Evolutionary conservation across 1,140 invertebrate genomes (phyloP).

Genomic region (Theocolax elegans): DNA sequence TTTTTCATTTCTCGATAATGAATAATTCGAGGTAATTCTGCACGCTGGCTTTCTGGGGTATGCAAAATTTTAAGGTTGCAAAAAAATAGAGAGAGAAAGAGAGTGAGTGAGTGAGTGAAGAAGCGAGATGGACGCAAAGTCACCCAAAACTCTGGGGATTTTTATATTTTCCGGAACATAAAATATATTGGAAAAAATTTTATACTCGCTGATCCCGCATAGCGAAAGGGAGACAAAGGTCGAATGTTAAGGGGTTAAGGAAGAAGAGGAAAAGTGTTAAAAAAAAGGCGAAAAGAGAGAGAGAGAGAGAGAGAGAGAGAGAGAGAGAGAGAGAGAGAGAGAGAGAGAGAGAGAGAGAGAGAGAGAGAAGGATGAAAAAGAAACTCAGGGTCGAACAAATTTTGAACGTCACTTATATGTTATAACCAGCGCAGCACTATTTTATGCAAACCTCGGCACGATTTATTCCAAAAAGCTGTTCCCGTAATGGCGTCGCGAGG

Average conservation of each 20-base stretch:
- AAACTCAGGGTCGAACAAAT: constrained; percentile 9
- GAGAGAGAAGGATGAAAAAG: too few relatives aligned
- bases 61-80: too few relatives aligned
- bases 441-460: constrained; percentile 7
- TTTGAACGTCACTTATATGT: constrained; percentile 1
- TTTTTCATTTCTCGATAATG: too few relatives aligned
- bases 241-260: not conserved
- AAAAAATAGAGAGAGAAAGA: too few relatives aligned
- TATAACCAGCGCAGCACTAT: constrained; percentile 14
- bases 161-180: constrained; percentile 1
- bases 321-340: too few relatives aligned
- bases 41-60: too few relatives aligned
- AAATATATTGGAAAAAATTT: constrained; percentile 30
- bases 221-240: constrained; percentile 19
- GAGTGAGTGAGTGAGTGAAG: too few relatives aligned
- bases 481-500: not conserved
- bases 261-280: not conserved
- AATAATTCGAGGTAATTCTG: too few relatives aligned
- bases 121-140: too few relatives aligned
- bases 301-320: too few relatives aligned
- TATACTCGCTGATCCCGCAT: constrained; percentile 35
- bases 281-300: too few relatives aligned
- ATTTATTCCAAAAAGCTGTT: constrained; percentile 1
- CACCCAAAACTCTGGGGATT: not conserved
- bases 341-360: too few relatives aligned